These are phyloP conservation scores for Pteria penguin DNA, from an alignment of 2,888 invertebrate species.

Conservation along the genomic window DNA sequence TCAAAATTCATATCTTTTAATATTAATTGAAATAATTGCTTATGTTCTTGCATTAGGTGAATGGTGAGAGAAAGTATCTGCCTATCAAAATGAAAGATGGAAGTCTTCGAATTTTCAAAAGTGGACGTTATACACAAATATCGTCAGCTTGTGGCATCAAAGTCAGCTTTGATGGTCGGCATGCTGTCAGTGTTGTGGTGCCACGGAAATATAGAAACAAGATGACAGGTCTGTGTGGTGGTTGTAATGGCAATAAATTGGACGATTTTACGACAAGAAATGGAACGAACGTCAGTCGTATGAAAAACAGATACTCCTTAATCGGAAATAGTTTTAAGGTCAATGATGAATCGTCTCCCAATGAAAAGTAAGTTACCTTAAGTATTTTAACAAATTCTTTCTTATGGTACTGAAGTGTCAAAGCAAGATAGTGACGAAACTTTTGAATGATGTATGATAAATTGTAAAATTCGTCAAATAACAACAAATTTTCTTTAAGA, in stretches of 20 bases:
- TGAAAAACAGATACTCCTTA: background rate
- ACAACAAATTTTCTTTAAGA: too few relatives aligned
- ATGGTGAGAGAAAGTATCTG: constrained; percentile 3
- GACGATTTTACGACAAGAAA: background rate
- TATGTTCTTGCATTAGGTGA: too few relatives aligned
- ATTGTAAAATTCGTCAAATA: background rate
- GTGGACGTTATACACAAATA: constrained; percentile 30
- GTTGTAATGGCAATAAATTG: background rate
- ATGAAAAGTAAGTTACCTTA: too few relatives aligned
- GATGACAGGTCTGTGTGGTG: background rate
- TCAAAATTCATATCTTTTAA: too few relatives aligned
- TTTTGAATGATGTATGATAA: too few relatives aligned
- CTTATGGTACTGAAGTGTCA: too few relatives aligned
- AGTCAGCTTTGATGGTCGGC: too few relatives aligned
- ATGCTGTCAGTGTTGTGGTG: too few relatives aligned
- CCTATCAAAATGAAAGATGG: constrained; percentile 3
- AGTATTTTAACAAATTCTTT: too few relatives aligned
- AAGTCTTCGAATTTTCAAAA: constrained; percentile 14
- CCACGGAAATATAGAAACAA: background rate
- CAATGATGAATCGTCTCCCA: background rate
- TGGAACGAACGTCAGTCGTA: background rate
- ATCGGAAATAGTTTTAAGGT: background rate
- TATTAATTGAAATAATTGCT: too few relatives aligned
- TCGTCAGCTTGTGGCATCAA: too few relatives aligned
- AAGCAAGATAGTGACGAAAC: too few relatives aligned